Evolutionary conservation across 2,797 vertebrate genomes (phyloP).

Genomic region (Urosaurus nigricauda): DNA sequence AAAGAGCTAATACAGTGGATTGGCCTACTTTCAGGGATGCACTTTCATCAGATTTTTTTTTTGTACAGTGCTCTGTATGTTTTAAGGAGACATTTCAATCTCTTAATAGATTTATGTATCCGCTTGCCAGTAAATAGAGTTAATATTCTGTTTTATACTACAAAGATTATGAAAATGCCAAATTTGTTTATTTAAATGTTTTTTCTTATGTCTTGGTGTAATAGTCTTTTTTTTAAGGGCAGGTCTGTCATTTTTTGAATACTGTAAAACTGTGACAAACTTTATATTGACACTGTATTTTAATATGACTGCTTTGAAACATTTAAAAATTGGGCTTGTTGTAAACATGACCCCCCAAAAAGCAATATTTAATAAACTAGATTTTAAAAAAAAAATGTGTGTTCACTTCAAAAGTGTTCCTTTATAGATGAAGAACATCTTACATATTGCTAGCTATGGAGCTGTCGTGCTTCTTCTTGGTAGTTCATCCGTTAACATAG

Average conservation of each 20-base stretch:
- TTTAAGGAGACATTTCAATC: constrained; percentile 85
- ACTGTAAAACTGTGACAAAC: constrained; percentile 97
- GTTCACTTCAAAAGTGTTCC: not conserved
- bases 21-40: constrained; percentile 90
- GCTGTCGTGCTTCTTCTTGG: not conserved
- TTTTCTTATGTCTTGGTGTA: constrained; percentile 86
- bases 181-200: constrained; percentile 89
- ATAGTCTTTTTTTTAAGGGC: constrained; percentile 87
- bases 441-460: not conserved
- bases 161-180: constrained; percentile 89
- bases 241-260: constrained; percentile 90
- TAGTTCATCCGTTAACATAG: not conserved
- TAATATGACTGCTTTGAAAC: constrained; percentile 92
- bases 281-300: constrained; percentile 98
- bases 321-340: constrained; percentile 87
- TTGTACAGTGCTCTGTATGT: constrained; percentile 97
- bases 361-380: constrained; percentile 98
- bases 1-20: constrained; percentile 85
- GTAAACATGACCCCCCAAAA: constrained; percentile 87
- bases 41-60: constrained; percentile 89
- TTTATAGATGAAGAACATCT: not conserved
- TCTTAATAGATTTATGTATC: constrained; percentile 80
- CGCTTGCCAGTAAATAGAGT: constrained; percentile 82
- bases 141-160: constrained; percentile 90
- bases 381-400: constrained; percentile 74